Conservation (phyloP, 2,113 vertebrate species). For the Motacilla alba region DNA sequence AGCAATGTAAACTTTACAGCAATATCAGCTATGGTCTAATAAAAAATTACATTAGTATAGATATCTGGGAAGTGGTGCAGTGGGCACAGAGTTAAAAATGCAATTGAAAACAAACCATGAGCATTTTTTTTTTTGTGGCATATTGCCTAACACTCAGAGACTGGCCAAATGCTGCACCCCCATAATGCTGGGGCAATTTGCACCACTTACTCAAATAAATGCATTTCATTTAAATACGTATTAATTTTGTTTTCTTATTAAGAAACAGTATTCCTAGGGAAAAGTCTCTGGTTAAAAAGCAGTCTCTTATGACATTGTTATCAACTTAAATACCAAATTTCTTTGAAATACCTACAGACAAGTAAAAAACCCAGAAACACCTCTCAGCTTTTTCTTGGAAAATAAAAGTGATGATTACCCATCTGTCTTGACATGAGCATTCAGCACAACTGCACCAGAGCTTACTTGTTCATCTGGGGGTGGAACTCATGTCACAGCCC, state of each 20-base stretch:
- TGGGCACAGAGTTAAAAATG: neutral
- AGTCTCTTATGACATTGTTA: neutral
- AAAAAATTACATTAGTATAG: neutral
- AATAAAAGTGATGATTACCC: neutral
- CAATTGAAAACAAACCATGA: neutral
- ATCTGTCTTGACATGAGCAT: neutral
- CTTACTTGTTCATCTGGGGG: neutral
- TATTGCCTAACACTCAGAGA: neutral
- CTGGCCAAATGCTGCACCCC: neutral
- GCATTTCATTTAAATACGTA: neutral
- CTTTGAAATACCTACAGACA: neutral
- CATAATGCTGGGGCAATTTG: neutral
- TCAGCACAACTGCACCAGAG: neutral
- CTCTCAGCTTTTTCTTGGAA: neutral
- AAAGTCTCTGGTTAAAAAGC: neutral
- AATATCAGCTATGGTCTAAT: neutral
- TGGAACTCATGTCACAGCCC: neutral
- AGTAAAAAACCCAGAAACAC: neutral
- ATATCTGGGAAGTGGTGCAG: neutral
- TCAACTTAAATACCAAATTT: neutral
- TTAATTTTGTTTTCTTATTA: neutral
- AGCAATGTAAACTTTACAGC: neutral
- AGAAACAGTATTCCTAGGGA: neutral
- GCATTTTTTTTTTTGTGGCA: neutral
- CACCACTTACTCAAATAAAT: neutral